Base-by-base conservation (phyloP, 2,113 vertebrate species). In the Microcebus tavaratra region DNA sequence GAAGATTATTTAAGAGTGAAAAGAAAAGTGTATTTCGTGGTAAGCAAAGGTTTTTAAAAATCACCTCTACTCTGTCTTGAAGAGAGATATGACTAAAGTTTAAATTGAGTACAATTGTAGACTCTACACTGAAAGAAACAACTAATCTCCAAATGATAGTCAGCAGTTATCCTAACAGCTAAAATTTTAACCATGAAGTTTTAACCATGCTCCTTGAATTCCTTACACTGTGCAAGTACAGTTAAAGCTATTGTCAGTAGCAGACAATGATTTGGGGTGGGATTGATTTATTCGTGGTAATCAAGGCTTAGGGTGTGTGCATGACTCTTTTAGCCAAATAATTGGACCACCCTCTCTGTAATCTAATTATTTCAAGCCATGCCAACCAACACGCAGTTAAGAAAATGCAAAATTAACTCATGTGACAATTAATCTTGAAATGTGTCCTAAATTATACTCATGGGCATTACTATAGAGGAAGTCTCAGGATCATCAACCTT, bases 331-430 rank as follows among this genome's bases (percentile, higher is more conserved):
- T 70, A 91, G 61, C 50, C 92, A 90, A 91, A 55, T 94, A 94
- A 89, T 72, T 75, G 86, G 82, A 36, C 91, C 45, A 36, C 73
- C 73, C 68, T 92, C 63, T 45, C 45, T 45, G 45, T 90, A 92
- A 96, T 96, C 76, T 78, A 48, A 94, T 96, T 90, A 96, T 93
- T 93, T 95, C 78, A 93, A 65, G 31, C 87, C 59, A 86, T 8
- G 5, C 73, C 93, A 81, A 53, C 57, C n/a, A 85, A 65, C 53
- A 72, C 39, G 29, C 39, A 93, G 57, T 78, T 81, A 70, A 94
- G 65, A 57, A 97, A 91, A 78, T 95, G 50, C 55, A 95, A 80
- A 79, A 42, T 93, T 81, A 79, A 96, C 59, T 53, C 65, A 9
- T 73, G 73, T 76, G 67, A 76, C 36, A 94, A 34, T 94, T 76